Percentiles rank a stretch among this genome's conserved stretches.
phyloP scores from a whole-genome alignment of 2,888 invertebrate species.

The Hydrotaea cyrtoneurina region DNA sequence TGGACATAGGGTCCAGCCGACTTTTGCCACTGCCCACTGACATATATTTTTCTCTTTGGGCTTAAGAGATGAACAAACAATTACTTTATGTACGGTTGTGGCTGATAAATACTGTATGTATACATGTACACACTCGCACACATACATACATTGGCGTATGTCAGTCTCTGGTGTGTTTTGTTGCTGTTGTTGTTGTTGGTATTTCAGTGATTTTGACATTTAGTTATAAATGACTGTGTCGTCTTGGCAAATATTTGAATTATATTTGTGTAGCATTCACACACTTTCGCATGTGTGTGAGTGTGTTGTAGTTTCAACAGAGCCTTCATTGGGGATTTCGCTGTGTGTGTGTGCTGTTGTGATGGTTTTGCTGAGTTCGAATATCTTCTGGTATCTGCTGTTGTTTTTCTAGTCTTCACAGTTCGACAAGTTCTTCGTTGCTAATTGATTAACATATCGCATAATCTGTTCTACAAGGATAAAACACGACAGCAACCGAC shows the following conservation, averaged over 20 bases:
- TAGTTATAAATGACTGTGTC: slow-evolving; percentile 47
- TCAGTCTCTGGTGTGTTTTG: background rate
- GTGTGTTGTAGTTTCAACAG: background rate
- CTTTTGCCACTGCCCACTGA: no score
- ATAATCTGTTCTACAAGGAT: slow-evolving; percentile 18
- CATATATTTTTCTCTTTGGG: no score
- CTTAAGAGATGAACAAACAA: no score
- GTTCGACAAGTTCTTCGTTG: slow-evolving; percentile 24
- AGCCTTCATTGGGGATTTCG: background rate
- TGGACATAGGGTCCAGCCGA: no score
- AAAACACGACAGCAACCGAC: background rate
- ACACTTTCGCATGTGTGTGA: background rate
- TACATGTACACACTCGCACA: no score
- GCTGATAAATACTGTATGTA: no score
- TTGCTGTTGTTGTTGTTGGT: background rate
- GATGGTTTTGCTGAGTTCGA: background rate
- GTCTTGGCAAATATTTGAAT: slow-evolving; percentile 53
- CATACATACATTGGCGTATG: no score
- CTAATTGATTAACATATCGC: slow-evolving; percentile 38
- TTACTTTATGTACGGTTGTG: no score
- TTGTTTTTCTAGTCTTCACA: background rate
- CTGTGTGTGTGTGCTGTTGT: background rate
- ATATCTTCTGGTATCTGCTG: background rate
- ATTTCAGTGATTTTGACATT: slow-evolving; percentile 39
- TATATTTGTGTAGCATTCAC: slow-evolving; percentile 25